Conservation (phyloP, 2,113 vertebrate species). For the Sinosuthora webbiana region DNA sequence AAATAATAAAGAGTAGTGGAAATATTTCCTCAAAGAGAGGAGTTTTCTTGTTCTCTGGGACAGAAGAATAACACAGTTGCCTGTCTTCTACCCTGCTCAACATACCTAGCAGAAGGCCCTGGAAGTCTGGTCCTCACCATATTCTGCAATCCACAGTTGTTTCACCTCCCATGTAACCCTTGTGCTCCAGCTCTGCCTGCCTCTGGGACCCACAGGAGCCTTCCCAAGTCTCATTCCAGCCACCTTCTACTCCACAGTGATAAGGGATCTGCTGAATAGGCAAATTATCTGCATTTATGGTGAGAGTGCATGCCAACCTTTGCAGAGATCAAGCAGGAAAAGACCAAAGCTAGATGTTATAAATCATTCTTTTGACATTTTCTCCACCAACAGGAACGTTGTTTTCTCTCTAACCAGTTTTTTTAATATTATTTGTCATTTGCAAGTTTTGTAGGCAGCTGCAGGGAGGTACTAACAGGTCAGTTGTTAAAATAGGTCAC, state of each 20-base stretch:
- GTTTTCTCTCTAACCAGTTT: neutral
- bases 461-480: neutral
- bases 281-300: neutral
- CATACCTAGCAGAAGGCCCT: neutral
- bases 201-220: neutral
- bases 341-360: neutral
- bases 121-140: neutral
- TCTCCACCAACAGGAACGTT: neutral
- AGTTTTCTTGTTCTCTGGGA: neutral
- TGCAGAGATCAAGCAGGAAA: neutral
- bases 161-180: neutral
- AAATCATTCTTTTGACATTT: neutral
- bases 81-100: neutral
- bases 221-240: neutral
- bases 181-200: neutral
- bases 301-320: neutral
- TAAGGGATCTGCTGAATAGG: neutral
- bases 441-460: neutral
- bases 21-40: neutral
- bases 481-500: slow-evolving; percentile 4
- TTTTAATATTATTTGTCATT: neutral
- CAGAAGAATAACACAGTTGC: neutral
- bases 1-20: neutral
- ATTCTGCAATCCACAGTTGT: neutral
- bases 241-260: neutral